phyloP scores from a whole-genome alignment of 2,113 vertebrate genomes.

The Nyctereutes procyonoides region DNA sequence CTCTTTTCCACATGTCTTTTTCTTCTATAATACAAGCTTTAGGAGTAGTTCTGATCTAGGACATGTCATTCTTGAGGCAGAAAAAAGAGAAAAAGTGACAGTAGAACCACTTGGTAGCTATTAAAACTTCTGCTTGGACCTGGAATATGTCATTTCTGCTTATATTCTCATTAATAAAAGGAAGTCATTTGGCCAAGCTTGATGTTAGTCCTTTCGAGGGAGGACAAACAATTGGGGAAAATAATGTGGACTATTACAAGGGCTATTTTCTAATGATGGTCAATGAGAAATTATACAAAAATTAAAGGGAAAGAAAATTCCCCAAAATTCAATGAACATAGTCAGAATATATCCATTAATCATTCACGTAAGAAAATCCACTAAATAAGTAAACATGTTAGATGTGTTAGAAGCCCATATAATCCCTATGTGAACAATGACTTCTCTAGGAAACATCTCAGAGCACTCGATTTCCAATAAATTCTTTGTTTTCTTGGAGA shows the following conservation, averaged over 20 bases:
- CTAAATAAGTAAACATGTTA: not conserved
- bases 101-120: not conserved
- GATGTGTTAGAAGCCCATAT: not conserved
- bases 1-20: not conserved
- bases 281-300: slow-evolving; percentile 43
- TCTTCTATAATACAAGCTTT: not conserved
- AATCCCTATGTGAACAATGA: not conserved
- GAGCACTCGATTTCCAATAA: not conserved
- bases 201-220: not conserved
- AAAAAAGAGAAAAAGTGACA: not conserved
- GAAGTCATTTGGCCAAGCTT: not conserved
- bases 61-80: not conserved
- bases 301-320: not conserved
- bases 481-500: slow-evolving; percentile 28
- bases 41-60: not conserved
- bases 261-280: slow-evolving; percentile 14
- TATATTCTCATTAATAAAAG: slow-evolving; percentile 37
- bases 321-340: not conserved
- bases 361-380: not conserved
- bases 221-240: not conserved
- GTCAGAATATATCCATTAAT: not conserved
- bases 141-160: not conserved
- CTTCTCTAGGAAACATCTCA: not conserved
- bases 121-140: not conserved
- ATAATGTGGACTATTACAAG: not conserved